Base-by-base conservation (phyloP, 2,113 vertebrate species). In the Paraplagusia blochii region DNA sequence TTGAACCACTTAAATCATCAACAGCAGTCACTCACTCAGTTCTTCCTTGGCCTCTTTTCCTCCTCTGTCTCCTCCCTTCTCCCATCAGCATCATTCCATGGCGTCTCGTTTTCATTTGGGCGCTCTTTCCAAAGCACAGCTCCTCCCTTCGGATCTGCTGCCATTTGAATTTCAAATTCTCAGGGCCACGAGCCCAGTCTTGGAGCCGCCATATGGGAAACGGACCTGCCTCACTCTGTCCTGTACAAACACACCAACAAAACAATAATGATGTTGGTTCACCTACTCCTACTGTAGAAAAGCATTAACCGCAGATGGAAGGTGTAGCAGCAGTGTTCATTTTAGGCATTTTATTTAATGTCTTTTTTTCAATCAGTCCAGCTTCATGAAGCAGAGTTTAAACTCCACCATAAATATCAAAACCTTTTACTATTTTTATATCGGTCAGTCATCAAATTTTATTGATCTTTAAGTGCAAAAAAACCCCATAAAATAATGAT, bases 141-240 rank as follows among this genome's bases (percentile, higher is more conserved):
- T 69, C 72, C 65, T 86, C 85, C 76, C 70, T 67, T 60, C 69
- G 74, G 83, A 83, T 71, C 81, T 77, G 56, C 60, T 69, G 5
- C 50, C 68, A 82, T 85, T 85, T 86, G 62, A 80, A 82, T 78
- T 85, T 84, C 40, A 72, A 78, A 79, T 81, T 84, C 80, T 63
- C 60, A 57, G 52, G 75, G 82, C 82, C 63, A 78, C 81, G 73
- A 72, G 71, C 73, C 58, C 63, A 72, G 58, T 47, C 61, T 58
- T 62, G 68, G 51, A 81, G 71, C 75, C 66, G 77, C 62, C 80
- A 81, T 82, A 83, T 86, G 80, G 75, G 68, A 44, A 53, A 44
- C 66, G 79, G 78, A 64, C 58, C 65, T 87, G 64, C 60, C 63
- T 70, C 49, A 65, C 64, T 54, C 64, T 74, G 42, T 57, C 16